Evolutionary conservation across 2,797 vertebrate genomes (phyloP).

Genomic region (Gallirallus australis): DNA sequence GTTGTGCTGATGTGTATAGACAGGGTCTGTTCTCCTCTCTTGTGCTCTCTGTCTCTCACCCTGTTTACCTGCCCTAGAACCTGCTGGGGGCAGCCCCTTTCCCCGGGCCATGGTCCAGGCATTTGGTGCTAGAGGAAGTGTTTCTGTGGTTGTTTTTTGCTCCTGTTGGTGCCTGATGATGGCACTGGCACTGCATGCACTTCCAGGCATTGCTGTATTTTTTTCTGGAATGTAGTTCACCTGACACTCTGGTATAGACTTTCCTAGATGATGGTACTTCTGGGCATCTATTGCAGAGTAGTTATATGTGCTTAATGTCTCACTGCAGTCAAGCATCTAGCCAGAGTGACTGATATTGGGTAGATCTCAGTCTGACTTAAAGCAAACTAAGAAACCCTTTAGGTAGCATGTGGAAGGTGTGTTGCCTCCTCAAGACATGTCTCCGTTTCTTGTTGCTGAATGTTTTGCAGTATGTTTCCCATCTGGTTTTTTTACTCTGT

Average conservation of each 20-base stretch:
- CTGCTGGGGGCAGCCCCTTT: neutral
- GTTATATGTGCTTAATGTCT: neutral
- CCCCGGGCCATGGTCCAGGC: too few relatives aligned
- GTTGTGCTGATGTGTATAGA: neutral
- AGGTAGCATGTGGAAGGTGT: neutral
- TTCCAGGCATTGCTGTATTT: neutral
- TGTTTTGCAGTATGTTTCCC: neutral
- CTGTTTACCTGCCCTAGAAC: neutral
- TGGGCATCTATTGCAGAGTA: neutral
- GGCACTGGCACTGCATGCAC: neutral
- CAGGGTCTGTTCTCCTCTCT: accelerated
- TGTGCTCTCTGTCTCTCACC: neutral
- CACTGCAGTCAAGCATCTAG: neutral
- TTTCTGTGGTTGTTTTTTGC: neutral
- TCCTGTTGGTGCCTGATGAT: neutral
- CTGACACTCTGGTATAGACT: neutral
- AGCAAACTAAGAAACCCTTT: neutral
- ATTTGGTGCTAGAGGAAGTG: neutral
- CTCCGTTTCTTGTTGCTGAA: neutral
- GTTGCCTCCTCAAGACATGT: neutral
- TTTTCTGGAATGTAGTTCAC: neutral
- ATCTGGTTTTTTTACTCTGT: neutral
- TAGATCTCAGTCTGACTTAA: neutral
- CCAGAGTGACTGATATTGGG: neutral
- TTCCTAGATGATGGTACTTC: neutral